Base-by-base conservation (phyloP, 2,113 vertebrate species). In the Gnathonemus echidnorhynchus region DNA sequence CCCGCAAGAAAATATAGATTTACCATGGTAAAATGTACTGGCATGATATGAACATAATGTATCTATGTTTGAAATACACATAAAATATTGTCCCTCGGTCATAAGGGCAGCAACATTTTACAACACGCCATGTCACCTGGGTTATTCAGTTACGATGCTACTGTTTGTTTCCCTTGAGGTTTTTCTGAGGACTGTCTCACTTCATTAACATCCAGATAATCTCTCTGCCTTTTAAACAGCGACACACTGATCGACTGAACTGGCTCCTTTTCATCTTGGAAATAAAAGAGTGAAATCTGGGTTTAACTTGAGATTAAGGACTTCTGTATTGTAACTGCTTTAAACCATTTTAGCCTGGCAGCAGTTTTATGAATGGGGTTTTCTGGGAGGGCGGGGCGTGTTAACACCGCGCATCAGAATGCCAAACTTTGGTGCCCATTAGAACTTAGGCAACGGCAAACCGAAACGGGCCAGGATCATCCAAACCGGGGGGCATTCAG, bases 401-500 rank as follows among this genome's bases (percentile, higher is more conserved):
- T 85, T 46, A 13, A 27, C 15, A 3, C 13, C 17, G 50, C 7
- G 11, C 42, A 1, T 45, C 77, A 46, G 27, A n/a, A 58, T 15
- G 27, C 77, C 77, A 6, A 7, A 45, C 42, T 66, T 84, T 1
- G 45, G 17, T 1, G 2, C 21, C 17, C 58, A 24, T 87, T 35
- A 53, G 11, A 35, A 46, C 13, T 13, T 10, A 19, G 46, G 10
- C 48, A 9, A 87, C 3, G 5, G 3, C 46, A 31, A 24, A 86
- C 49, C 10, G 2, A 31, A 87, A 31, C 3, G 17, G 46, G 9
- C 3, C 46, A 39, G 27, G 10, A 35, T 27, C 21, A 11, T 96
- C 95, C 96, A 96, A 96, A 95, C 94, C 95, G 95, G 95, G 96
- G 92, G 95, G 95, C 93, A 95, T 96, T 96, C 96, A 96, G 48